Percentiles rank a stretch among this genome's conserved stretches.
These are phyloP conservation scores for Lumbricus terrestris DNA, from an alignment of 2,888 invertebrate species.

Conservation along the genomic window DNA sequence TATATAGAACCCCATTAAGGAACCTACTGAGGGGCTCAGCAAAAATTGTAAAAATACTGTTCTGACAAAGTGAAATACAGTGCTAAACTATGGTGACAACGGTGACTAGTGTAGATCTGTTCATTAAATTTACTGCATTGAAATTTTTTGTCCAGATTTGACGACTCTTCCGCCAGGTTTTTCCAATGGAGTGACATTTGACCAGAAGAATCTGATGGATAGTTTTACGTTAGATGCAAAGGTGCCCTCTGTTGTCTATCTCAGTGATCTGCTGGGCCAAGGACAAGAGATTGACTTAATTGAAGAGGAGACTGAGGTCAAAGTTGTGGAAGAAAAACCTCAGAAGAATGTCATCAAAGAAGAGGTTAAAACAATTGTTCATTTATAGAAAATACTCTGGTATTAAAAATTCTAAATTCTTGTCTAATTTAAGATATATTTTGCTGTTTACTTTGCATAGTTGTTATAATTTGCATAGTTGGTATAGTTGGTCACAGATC, in stretches of 20 bases:
- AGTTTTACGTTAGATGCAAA: neutral
- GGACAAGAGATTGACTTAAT: constrained; percentile 42
- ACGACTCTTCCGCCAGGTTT: constrained; percentile 12
- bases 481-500: neutral
- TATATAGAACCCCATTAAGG: too few relatives aligned
- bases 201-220: neutral
- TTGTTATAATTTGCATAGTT: too few relatives aligned
- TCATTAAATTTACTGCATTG: neutral
- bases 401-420: neutral
- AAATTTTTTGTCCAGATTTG: constrained; percentile 6
- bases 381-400: neutral
- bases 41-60: too few relatives aligned
- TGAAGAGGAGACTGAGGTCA: constrained; percentile 74
- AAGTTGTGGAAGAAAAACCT: constrained; percentile 77
- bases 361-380: neutral
- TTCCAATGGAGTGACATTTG: constrained; percentile 13
- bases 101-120: neutral
- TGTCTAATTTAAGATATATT: neutral
- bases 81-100: too few relatives aligned
- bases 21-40: too few relatives aligned
- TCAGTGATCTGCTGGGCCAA: constrained; percentile 24
- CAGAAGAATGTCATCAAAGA: constrained; percentile 66
- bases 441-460: neutral
- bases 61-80: too few relatives aligned
- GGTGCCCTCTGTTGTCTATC: constrained; percentile 9